A percentile compares a stretch with the other conserved stretches of the same genome.
Evolutionary conservation across 1,140 invertebrate genomes (phyloP).

Genomic region (Sycophila sp.): DNA sequence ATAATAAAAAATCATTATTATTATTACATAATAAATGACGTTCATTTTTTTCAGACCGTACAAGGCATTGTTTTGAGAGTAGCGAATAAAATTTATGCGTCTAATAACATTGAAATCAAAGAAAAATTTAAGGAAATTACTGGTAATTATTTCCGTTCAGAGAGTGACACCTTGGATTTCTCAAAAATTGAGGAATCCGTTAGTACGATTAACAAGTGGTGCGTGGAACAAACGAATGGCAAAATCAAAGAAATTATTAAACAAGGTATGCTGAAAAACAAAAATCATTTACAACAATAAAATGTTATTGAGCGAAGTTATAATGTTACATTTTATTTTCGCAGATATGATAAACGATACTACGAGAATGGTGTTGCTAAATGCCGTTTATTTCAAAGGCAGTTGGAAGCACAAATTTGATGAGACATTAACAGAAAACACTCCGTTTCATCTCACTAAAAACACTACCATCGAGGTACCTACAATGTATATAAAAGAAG

Average conservation of each 20-base stretch:
- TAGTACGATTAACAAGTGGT: slow-evolving; percentile 74
- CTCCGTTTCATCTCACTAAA: slow-evolving; percentile 67
- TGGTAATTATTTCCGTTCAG: slow-evolving; percentile 53
- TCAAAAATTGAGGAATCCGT: slow-evolving; percentile 58
- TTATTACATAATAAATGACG: too few species aligned
- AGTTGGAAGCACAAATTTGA: slow-evolving; percentile 73
- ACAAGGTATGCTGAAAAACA: too few species aligned
- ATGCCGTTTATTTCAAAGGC: slow-evolving; percentile 81
- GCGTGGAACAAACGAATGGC: slow-evolving; percentile 70
- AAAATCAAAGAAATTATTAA: slow-evolving; percentile 71
- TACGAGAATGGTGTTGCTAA: slow-evolving; percentile 71
- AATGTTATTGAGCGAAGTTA: too few species aligned
- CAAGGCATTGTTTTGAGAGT: slow-evolving; percentile 42
- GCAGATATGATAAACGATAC: slow-evolving; percentile 38
- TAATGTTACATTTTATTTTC: neutral
- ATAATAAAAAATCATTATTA: too few species aligned
- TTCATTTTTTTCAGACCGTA: too few species aligned
- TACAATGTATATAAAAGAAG: slow-evolving; percentile 69
- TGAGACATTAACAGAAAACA: slow-evolving; percentile 62
- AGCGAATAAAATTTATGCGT: slow-evolving; percentile 47
- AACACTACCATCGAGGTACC: slow-evolving; percentile 62
- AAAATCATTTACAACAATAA: too few species aligned
- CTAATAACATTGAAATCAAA: slow-evolving; percentile 30
- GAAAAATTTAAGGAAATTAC: slow-evolving; percentile 33
- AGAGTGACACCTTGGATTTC: slow-evolving; percentile 69